Conservation (phyloP, 2,888 invertebrate genomes). For the Mesorhabditis belari region DNA sequence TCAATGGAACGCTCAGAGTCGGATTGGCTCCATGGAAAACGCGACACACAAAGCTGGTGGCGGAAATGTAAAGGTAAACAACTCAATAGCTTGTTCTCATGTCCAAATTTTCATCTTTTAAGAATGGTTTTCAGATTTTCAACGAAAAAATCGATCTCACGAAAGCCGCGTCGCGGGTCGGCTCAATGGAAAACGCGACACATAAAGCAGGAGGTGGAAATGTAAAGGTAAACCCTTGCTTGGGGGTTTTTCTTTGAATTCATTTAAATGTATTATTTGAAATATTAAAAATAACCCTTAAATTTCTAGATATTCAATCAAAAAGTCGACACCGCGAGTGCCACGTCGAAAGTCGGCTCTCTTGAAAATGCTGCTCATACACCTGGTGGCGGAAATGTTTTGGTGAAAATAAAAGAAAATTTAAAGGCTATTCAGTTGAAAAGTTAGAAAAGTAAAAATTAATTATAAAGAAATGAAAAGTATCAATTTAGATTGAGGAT, state of each 20-base stretch:
- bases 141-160: conserved; percentile 22
- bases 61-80: conserved; percentile 71
- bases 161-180: conserved; percentile 70
- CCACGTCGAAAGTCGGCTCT: background rate
- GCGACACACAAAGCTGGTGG: conserved; percentile 73
- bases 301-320: background rate
- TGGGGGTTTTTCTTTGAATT: conserved; percentile 24
- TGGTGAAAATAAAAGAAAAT: background rate
- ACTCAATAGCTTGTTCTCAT: background rate
- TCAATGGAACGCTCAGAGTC: conserved; percentile 68
- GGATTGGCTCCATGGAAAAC: conserved; percentile 85
- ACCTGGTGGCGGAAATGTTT: background rate
- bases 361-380: background rate
- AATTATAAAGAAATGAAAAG: too few relatives aligned
- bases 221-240: conserved; percentile 63
- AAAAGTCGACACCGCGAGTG: background rate
- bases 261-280: too few relatives aligned
- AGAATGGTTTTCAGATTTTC: conserved; percentile 20
- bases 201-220: conserved; percentile 81
- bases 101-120: background rate
- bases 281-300: background rate
- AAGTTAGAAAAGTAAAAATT: too few relatives aligned
- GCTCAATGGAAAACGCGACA: conserved; percentile 76
- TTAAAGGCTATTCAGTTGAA: too few relatives aligned
- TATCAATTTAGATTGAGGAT: background rate